phyloP scores from a whole-genome alignment of 2,888 invertebrate genomes.

The Boloria selene region DNA sequence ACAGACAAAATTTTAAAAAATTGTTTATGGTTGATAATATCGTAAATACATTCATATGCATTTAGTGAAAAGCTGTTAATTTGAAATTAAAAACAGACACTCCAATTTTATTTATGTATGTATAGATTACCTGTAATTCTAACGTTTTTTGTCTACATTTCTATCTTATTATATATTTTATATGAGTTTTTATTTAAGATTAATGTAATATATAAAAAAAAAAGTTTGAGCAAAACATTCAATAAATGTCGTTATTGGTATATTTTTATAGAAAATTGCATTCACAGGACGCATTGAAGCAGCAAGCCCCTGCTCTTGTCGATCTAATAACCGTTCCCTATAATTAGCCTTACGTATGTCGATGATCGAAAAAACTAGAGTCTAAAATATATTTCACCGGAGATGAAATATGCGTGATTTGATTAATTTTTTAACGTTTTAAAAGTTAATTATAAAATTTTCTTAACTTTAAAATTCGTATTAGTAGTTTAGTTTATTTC shows the following conservation, averaged over 20 bases:
- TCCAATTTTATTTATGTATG: too few relatives aligned
- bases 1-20: too few relatives aligned
- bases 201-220: neutral
- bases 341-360: constrained; percentile 38
- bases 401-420: neutral
- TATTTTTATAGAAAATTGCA: constrained; percentile 35
- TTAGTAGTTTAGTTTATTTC: too few relatives aligned
- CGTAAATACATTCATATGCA: too few relatives aligned
- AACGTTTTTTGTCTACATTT: too few relatives aligned
- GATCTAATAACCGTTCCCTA: constrained; percentile 38
- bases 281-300: constrained; percentile 40
- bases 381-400: neutral
- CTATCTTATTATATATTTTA: too few relatives aligned
- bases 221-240: constrained; percentile 4
- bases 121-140: too few relatives aligned
- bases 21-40: too few relatives aligned
- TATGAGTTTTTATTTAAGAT: neutral
- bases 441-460: too few relatives aligned
- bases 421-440: neutral
- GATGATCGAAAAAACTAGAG: constrained; percentile 20
- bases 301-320: constrained; percentile 37
- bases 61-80: too few relatives aligned
- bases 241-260: constrained; percentile 15
- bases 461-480: too few relatives aligned
- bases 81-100: too few relatives aligned